Evolutionary conservation across 2,797 vertebrate genomes (phyloP).

Genomic region (Lagodon rhomboides): DNA sequence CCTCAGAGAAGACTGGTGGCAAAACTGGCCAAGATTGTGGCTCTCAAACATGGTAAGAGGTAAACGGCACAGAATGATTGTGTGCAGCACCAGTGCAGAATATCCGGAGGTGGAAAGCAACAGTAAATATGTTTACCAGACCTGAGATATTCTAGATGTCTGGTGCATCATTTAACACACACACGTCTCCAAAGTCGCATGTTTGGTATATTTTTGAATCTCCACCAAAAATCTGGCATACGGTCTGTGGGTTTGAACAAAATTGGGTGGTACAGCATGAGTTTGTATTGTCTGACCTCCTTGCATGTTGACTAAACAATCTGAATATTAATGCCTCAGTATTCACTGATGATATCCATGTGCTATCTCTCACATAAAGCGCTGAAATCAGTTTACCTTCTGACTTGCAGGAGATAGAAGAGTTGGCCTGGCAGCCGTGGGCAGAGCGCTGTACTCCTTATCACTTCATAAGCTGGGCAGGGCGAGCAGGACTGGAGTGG

Average conservation of each 20-base stretch:
- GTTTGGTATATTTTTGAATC: neutral
- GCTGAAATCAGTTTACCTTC: constrained; percentile 8
- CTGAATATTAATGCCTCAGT: neutral
- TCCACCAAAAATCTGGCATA: neutral
- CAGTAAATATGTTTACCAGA: neutral
- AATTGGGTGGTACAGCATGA: neutral
- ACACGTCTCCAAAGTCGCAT: neutral
- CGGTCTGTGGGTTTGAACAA: neutral
- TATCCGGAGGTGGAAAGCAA: neutral
- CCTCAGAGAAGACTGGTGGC: constrained; percentile 66
- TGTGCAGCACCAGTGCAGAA: neutral
- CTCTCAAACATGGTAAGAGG: constrained; percentile 77
- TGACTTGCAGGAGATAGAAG: constrained; percentile 57
- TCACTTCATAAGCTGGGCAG: constrained; percentile 72
- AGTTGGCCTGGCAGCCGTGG: constrained; percentile 68
- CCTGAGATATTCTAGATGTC: too few relatives aligned
- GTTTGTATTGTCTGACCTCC: neutral
- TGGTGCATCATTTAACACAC: neutral
- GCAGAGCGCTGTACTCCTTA: constrained; percentile 77
- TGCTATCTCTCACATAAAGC: neutral
- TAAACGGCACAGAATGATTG: neutral
- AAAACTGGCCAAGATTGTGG: constrained; percentile 67
- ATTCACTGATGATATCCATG: neutral
- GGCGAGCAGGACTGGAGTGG: constrained; percentile 37
- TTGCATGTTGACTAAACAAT: neutral